A percentile compares a stretch with the other conserved stretches of the same genome.
These are phyloP conservation scores for Mustela lutreola DNA, from an alignment of 2,113 vertebrate genomes.

Conservation along the genomic window DNA sequence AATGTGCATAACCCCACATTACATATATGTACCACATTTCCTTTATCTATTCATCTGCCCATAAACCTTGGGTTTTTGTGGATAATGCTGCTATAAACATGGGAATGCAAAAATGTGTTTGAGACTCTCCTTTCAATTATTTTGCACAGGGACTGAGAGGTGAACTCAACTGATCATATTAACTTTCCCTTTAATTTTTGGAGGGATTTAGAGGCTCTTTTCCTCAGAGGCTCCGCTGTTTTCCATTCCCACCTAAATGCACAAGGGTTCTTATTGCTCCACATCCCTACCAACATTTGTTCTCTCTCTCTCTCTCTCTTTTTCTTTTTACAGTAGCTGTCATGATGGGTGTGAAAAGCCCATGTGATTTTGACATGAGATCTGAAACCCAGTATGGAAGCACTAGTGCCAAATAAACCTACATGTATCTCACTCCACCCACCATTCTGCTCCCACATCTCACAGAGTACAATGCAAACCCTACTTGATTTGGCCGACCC, in stretches of 20 bases:
- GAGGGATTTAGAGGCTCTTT: not conserved
- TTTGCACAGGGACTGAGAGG: not conserved
- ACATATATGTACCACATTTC: too few relatives aligned
- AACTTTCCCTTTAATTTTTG: not conserved
- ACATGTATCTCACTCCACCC: not conserved
- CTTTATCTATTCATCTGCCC: too few relatives aligned
- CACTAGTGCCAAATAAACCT: too few relatives aligned
- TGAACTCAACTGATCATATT: not conserved
- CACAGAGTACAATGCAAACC: not conserved
- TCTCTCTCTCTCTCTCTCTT: not conserved
- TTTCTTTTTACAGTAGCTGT: not conserved
- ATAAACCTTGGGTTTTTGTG: too few relatives aligned
- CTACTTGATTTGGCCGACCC: too few relatives aligned
- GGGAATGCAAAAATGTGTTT: not conserved
- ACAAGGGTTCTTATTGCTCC: not conserved
- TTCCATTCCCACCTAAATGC: too few relatives aligned
- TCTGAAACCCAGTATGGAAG: not conserved
- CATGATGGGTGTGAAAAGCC: not conserved
- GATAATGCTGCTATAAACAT: not conserved
- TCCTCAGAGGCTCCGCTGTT: not conserved
- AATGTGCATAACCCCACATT: not conserved
- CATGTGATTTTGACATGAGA: not conserved
- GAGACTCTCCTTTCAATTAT: not conserved
- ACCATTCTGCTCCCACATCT: not conserved
- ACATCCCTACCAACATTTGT: not conserved